Conservation (phyloP, 1,140 invertebrate genomes). For the Drosophila nasuta region DNA sequence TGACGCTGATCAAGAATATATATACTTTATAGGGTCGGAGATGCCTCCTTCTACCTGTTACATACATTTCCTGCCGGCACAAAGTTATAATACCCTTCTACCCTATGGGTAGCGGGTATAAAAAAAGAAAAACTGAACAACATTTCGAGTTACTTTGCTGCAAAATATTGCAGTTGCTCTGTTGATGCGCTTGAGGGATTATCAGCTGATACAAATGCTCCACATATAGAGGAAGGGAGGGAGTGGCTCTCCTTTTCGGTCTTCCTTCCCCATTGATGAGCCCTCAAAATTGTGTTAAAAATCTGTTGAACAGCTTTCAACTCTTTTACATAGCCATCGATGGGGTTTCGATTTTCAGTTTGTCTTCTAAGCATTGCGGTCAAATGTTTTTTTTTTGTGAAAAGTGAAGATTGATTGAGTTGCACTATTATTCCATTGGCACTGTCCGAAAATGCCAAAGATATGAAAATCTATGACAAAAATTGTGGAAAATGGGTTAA, state of each 20-base stretch:
- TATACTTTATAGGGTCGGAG: no score
- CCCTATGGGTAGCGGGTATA: no score
- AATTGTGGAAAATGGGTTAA: no score
- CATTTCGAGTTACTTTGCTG: slow-evolving; percentile 66
- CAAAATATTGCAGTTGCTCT: slow-evolving; percentile 57
- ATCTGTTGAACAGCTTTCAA: slow-evolving; percentile 33
- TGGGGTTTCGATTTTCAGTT: slow-evolving; percentile 3
- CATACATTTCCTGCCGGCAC: no score
- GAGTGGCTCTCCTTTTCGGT: not conserved
- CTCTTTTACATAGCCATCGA: slow-evolving; percentile 20
- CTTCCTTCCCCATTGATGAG: slow-evolving; percentile 35
- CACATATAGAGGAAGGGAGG: not conserved
- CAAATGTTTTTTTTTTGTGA: not conserved
- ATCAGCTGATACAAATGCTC: slow-evolving; percentile 41
- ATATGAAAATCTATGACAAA: no score
- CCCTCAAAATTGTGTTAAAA: slow-evolving; percentile 58
- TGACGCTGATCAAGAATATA: no score
- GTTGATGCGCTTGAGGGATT: slow-evolving; percentile 73
- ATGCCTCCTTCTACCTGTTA: no score
- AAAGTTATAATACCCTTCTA: no score
- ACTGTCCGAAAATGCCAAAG: no score
- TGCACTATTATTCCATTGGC: not conserved
- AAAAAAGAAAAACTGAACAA: slow-evolving; percentile 39
- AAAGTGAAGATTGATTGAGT: slow-evolving; percentile 12
- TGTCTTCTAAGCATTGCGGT: not conserved